These are phyloP conservation scores for Chaetodon auriga DNA, from an alignment of 2,113 vertebrate species.

Conservation along the genomic window DNA sequence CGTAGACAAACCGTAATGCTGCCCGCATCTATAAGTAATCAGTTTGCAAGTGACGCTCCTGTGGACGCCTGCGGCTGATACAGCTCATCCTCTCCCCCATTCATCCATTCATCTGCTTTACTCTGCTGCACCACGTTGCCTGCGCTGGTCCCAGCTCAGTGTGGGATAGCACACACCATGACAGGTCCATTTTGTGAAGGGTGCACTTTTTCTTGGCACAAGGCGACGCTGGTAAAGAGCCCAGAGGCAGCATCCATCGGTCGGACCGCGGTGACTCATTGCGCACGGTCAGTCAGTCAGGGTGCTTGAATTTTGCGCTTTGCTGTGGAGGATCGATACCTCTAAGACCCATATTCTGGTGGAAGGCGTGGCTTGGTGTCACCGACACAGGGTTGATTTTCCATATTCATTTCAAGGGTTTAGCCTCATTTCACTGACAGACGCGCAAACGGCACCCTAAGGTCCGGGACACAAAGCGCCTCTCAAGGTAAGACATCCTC, in stretches of 20 bases:
- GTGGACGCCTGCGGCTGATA: conserved; percentile 41
- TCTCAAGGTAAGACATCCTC: conserved; percentile 67
- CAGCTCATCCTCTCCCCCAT: conserved; percentile 19
- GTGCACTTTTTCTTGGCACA: conserved; percentile 12
- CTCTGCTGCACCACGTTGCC: conserved; percentile 54
- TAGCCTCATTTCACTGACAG: conserved; percentile 50
- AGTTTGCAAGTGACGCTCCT: conserved; percentile 53
- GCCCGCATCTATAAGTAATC: conserved; percentile 38
- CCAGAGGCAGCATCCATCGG: conserved; percentile 14
- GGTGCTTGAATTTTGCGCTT: conserved; percentile 47
- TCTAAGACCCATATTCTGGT: conserved; percentile 62
- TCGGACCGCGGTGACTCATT: conserved; percentile 67
- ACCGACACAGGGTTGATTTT: conserved; percentile 71
- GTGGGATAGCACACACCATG: conserved; percentile 29
- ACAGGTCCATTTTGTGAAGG: conserved; percentile 51
- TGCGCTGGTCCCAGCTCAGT: conserved; percentile 40
- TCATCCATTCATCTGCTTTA: conserved; percentile 61
- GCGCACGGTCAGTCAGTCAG: conserved; percentile 57
- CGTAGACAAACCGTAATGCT: background rate
- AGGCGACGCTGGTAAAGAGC: conserved; percentile 6
- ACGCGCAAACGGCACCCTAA: conserved; percentile 62
- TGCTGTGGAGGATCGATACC: conserved; percentile 60
- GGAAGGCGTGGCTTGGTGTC: conserved; percentile 83
- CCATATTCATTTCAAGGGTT: conserved; percentile 67
- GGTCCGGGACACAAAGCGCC: conserved; percentile 42